Base-by-base conservation (phyloP, 2,888 invertebrate species). In the Drosophila conformis region DNA sequence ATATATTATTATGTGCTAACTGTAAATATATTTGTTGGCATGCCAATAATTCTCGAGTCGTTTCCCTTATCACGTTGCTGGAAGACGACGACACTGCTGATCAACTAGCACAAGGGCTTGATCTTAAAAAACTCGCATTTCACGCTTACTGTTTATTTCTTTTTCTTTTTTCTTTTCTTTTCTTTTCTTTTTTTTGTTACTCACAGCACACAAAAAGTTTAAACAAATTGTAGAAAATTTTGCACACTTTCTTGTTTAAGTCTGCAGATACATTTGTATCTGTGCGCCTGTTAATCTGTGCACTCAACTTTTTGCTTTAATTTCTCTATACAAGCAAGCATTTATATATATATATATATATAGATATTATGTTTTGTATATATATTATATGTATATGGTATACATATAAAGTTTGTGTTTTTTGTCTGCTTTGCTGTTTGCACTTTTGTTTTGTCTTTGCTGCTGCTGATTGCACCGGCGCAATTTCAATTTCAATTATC, bases 61-160 rank as follows among this genome's bases (percentile, higher is more conserved):
- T 76, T 53, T 62, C 62, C 52, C 73, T 78, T 78, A 80, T 78
- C 78, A 69, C 57, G 53, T 35, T 15, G 21, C 42, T 53, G 31
- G 38, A 35, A 53, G 38, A 46, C 21, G 13, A 46, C 13, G 46
- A 46, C 46, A 15, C 15, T 15, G 49, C 42, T 64, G 49, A 52
- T 59, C 58, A 51, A 59, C 67, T 66, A 59, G 52, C 79, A 61
- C 27, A 36, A 40, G 78, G 59, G 78, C 65, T 72, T 78, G 78
- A 78, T 80, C 81, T 78, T 60, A 63, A 65, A 78, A 78, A 73
- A 66, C 60, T 42, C 64, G 31, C 33, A 51, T 42, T 68, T 54
- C 38, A 48, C 13, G 67, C 67, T 69, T 56, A n/a, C 42, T 42
- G 33, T 49, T 21, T 15, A 59, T 42, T 29, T 38, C 1, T 59